phyloP scores from a whole-genome alignment of 2,888 invertebrate genomes.

The Microdon myrmicae region DNA sequence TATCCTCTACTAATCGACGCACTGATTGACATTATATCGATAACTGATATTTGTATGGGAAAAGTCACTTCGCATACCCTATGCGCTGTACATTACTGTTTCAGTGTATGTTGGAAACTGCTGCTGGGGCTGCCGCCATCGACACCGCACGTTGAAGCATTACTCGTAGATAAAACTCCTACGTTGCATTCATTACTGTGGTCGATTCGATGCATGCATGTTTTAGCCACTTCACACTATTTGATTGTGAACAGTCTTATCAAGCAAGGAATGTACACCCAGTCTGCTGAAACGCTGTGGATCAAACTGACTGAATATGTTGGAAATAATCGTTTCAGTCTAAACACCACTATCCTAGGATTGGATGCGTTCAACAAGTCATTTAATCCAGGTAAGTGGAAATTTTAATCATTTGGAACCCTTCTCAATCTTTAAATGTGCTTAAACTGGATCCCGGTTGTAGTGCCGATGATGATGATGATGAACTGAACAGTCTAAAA shows the following conservation, averaged over 20 bases:
- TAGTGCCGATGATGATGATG: too few relatives aligned
- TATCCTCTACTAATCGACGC: constrained; percentile 89
- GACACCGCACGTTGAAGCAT: constrained; percentile 83
- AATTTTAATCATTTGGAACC: not conserved
- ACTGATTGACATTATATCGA: constrained; percentile 82
- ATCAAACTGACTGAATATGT: constrained; percentile 64
- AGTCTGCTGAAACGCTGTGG: constrained; percentile 69
- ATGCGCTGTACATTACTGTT: constrained; percentile 91
- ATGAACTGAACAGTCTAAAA: too few relatives aligned
- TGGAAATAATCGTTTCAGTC: constrained; percentile 62
- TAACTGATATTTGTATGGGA: constrained; percentile 77
- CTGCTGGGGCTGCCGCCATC: constrained; percentile 90
- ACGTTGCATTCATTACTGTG: constrained; percentile 87
- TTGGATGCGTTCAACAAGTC: constrained; percentile 63
- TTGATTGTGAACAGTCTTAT: constrained; percentile 87
- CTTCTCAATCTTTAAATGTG: too few relatives aligned
- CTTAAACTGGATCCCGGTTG: too few relatives aligned
- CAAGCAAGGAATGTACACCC: constrained; percentile 89
- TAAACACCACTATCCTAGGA: constrained; percentile 63
- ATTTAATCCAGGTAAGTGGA: constrained; percentile 60
- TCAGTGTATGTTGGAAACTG: constrained; percentile 73
- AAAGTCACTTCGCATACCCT: constrained; percentile 72
- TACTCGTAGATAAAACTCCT: constrained; percentile 77
- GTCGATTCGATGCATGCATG: constrained; percentile 86
- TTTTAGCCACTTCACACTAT: constrained; percentile 86